Percentiles rank a stretch among this genome's conserved stretches.
These are phyloP conservation scores for Scaptodrosophila latifasciaeformis DNA, from an alignment of 2,888 invertebrate genomes.

Conservation along the genomic window DNA sequence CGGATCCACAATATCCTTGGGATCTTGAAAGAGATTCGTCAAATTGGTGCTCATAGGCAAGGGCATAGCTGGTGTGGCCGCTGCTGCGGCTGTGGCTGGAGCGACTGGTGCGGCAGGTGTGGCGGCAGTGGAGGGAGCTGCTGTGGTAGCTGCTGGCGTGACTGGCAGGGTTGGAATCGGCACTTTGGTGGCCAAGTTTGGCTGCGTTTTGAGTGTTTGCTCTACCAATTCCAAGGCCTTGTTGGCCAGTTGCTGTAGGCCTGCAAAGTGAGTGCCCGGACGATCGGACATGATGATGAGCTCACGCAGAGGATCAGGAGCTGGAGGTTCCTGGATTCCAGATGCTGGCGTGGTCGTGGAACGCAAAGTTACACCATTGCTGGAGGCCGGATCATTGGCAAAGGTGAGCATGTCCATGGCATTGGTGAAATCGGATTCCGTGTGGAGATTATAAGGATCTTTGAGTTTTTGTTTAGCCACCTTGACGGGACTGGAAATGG, in stretches of 20 bases:
- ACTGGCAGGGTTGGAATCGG: conserved; percentile 7
- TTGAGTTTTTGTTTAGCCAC: conserved; percentile 77
- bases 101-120: background rate
- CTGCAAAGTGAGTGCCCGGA: conserved; percentile 70
- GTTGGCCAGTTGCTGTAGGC: conserved; percentile 78
- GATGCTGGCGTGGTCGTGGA: conserved; percentile 1
- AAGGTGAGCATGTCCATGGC: conserved; percentile 90
- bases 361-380: conserved; percentile 41
- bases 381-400: conserved; percentile 79
- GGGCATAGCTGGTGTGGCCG: conserved; percentile 13
- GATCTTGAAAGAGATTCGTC: conserved; percentile 72
- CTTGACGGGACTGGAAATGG: conserved; percentile 90
- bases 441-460: conserved; percentile 73
- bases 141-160: conserved; percentile 1
- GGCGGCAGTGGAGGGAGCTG: background rate
- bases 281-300: conserved; percentile 78
- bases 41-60: conserved; percentile 52
- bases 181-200: conserved; percentile 24
- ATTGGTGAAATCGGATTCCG: conserved; percentile 77
- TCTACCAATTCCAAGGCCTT: conserved; percentile 79
- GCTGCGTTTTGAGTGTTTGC: conserved; percentile 73
- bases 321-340: conserved; percentile 14
- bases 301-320: conserved; percentile 80
- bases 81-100: conserved; percentile 2
- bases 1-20: conserved; percentile 73